phyloP scores from a whole-genome alignment of 2,797 vertebrate genomes.

The Coreius guichenoti region DNA sequence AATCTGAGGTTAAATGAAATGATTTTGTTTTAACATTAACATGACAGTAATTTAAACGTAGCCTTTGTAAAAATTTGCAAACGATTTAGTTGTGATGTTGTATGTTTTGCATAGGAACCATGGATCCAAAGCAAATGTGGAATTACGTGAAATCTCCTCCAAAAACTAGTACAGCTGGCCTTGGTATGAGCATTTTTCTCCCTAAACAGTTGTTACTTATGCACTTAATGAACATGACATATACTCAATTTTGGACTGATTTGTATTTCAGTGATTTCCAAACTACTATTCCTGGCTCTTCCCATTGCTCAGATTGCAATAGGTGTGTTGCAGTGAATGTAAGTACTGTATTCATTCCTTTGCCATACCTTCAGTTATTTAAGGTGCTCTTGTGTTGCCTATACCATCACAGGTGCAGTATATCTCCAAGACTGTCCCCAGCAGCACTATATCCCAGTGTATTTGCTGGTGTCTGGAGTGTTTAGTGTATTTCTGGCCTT shows the following conservation, averaged over 20 bases:
- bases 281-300: constrained; percentile 47
- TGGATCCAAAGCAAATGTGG: constrained; percentile 24
- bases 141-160: not conserved
- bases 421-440: constrained; percentile 74
- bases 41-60: too few species aligned
- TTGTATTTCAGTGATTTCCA: constrained; percentile 65
- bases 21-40: too few species aligned
- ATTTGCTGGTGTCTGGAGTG: constrained; percentile 74
- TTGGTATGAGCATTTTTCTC: constrained; percentile 23
- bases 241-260: not conserved
- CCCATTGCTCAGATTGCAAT: constrained; percentile 72
- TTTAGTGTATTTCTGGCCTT: constrained; percentile 62
- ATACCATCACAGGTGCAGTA: constrained; percentile 62
- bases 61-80: too few species aligned
- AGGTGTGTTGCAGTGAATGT: constrained; percentile 67
- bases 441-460: constrained; percentile 77
- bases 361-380: not conserved
- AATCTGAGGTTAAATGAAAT: too few species aligned
- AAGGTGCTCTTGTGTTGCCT: not conserved
- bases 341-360: not conserved
- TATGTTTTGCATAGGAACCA: constrained; percentile 27
- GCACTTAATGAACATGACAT: not conserved
- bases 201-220: not conserved
- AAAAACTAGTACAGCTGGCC: not conserved
- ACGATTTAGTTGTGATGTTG: not conserved